Conservation (phyloP, 2,113 vertebrate species). For the Pterocles gutturalis region DNA sequence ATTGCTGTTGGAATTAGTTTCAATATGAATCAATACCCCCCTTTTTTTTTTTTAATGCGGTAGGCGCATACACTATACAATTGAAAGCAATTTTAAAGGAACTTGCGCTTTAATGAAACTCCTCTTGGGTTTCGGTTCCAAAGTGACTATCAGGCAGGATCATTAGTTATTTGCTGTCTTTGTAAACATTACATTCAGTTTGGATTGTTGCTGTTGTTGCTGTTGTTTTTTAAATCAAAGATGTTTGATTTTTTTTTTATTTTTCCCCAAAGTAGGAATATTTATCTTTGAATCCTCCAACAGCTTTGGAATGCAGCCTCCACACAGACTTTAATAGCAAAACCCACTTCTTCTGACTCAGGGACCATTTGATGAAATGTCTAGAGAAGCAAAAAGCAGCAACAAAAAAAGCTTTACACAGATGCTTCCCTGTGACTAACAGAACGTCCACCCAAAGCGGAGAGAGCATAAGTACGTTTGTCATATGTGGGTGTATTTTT, state of each 20-base stretch:
- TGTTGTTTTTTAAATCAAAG: not conserved
- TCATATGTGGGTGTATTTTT: constrained; percentile 81
- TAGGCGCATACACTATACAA: not conserved
- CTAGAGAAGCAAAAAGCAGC: constrained; percentile 74
- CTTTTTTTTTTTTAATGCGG: not conserved
- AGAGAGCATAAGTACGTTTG: constrained; percentile 69
- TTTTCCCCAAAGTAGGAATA: constrained; percentile 59
- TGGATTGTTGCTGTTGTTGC: constrained; percentile 38
- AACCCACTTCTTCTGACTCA: constrained; percentile 85
- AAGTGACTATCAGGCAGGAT: not conserved
- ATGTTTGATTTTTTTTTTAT: not conserved
- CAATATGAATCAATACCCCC: not conserved
- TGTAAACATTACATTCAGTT: constrained; percentile 38
- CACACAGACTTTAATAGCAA: constrained; percentile 81
- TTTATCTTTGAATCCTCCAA: constrained; percentile 74
- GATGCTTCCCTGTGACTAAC: constrained; percentile 81
- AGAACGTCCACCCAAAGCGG: constrained; percentile 73
- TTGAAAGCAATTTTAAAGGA: constrained; percentile 22
- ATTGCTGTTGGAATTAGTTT: constrained; percentile 55
- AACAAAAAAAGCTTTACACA: constrained; percentile 76
- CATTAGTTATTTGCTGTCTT: constrained; percentile 18
- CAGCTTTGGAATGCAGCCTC: constrained; percentile 76
- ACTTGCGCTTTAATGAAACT: constrained; percentile 7
- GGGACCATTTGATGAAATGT: constrained; percentile 82
- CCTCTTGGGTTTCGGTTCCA: not conserved